phyloP scores from a whole-genome alignment of 2,797 vertebrate genomes.

The Halcyon smyrnensis region DNA sequence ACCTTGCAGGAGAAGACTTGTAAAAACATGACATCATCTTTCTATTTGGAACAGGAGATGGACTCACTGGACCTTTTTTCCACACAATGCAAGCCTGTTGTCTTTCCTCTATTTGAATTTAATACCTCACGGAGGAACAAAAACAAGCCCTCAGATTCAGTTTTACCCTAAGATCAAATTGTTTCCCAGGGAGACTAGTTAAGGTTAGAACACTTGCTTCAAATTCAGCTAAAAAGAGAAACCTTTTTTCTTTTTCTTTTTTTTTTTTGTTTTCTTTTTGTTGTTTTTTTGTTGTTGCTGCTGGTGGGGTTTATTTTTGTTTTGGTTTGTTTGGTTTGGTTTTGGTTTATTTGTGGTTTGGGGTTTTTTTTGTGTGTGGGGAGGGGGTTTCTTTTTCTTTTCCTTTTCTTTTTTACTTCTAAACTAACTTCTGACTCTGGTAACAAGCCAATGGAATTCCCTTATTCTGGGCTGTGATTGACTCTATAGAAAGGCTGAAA shows the following conservation, averaged over 20 bases:
- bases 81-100: neutral
- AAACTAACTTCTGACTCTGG: neutral
- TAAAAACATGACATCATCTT: accelerated
- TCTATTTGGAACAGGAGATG: neutral
- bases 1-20: neutral
- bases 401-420: neutral
- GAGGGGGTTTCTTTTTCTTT: too few species aligned
- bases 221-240: neutral
- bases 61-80: neutral
- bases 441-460: neutral
- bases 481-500: neutral
- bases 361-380: too few species aligned
- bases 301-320: too few species aligned
- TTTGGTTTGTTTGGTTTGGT: too few species aligned
- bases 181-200: neutral
- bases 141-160: neutral
- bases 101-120: neutral
- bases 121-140: neutral
- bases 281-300: too few species aligned
- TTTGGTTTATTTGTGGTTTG: too few species aligned
- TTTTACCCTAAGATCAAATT: neutral
- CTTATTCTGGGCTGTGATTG: neutral
- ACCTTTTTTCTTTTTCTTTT: too few species aligned
- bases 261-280: too few species aligned
- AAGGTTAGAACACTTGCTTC: neutral